Evolutionary conservation across 2,888 invertebrate genomes (phyloP).

Genomic region (Rhodophaea formosa): DNA sequence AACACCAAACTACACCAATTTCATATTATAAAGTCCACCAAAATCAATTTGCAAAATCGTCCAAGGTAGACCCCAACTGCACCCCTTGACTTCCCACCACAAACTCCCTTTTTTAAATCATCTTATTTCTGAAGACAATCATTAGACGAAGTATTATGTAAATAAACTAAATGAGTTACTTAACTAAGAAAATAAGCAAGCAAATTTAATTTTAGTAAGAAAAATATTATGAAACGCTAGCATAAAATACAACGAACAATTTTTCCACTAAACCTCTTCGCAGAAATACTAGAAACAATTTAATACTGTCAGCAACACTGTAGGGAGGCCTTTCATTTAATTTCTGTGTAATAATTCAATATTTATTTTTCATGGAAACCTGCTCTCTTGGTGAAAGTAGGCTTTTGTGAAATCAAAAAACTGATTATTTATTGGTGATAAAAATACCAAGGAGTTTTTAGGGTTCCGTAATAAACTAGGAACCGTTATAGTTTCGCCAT

Average conservation of each 20-base stretch:
- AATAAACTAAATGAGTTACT: not conserved
- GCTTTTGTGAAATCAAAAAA: not conserved
- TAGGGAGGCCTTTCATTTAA: not conserved
- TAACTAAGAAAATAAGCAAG: not conserved
- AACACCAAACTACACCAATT: too few relatives aligned
- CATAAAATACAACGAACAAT: not conserved
- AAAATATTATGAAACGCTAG: not conserved
- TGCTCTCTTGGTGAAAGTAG: not conserved
- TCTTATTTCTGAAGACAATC: too few relatives aligned
- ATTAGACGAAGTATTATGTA: too few relatives aligned
- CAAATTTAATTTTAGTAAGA: not conserved
- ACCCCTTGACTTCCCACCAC: too few relatives aligned
- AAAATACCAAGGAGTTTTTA: too few relatives aligned
- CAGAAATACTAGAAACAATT: not conserved
- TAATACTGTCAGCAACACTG: not conserved
- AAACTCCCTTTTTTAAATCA: too few relatives aligned
- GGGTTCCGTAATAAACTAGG: too few relatives aligned
- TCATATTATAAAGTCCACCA: too few relatives aligned
- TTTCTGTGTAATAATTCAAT: not conserved
- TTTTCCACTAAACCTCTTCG: not conserved
- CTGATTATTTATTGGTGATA: too few relatives aligned
- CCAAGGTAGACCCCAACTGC: too few relatives aligned
- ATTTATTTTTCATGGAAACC: not conserved
- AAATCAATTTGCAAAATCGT: too few relatives aligned
- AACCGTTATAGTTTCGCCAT: too few relatives aligned